Evolutionary conservation across 2,113 vertebrate genomes (phyloP), one percentile per base, ranked within the genome.

Genomic region (Pica pica): DNA sequence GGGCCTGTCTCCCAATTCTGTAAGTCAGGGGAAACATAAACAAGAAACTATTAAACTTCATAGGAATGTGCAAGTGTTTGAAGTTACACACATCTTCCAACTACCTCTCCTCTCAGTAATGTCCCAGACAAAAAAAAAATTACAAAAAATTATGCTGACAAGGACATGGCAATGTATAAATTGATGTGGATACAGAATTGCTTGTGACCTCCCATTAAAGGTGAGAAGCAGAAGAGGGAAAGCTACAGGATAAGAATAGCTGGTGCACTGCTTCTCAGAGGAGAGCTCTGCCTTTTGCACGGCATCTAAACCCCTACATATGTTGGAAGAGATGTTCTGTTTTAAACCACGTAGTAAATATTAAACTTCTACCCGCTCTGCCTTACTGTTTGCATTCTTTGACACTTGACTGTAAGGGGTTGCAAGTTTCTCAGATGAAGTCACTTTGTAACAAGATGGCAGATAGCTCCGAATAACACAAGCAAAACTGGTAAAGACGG

Each of bases 341-440:
- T 96, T 96, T 92, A 95, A 84, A 95, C 56, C 53, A 33, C 47
- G 64, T 56, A 93, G 55, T 93, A 93, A 96, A 89, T 82, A 95
- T 79, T 91, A 85, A 84, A 90, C 46, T 90, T 89, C 46, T 49
- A 57, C 28, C 15, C 44, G 81, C 67, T 60, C 64, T 89, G 30
- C 75, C 78, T 86, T 91, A 44, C 30, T 93, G 87, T 93, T 95
- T 96, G 73, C 61, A 69, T 93, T 94, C 79, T 83, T 89, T 76
- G 71, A 86, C 61, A 31, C 56, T 94, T 75, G 81, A 33, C 76
- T 81, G 21, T 47, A 52, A 53, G 24, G 64, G 42, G 15, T 24
- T 92, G 83, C 71, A 75, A 49, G 37, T 87, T 94, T 87, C 71
- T 90, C 9, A 50, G 65, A 89, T 90, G 49, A 94, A 82, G 16